A percentile compares a stretch with the other conserved stretches of the same genome.
Evolutionary conservation across 2,888 invertebrate species (phyloP).

Genomic region (Ophraella communa): DNA sequence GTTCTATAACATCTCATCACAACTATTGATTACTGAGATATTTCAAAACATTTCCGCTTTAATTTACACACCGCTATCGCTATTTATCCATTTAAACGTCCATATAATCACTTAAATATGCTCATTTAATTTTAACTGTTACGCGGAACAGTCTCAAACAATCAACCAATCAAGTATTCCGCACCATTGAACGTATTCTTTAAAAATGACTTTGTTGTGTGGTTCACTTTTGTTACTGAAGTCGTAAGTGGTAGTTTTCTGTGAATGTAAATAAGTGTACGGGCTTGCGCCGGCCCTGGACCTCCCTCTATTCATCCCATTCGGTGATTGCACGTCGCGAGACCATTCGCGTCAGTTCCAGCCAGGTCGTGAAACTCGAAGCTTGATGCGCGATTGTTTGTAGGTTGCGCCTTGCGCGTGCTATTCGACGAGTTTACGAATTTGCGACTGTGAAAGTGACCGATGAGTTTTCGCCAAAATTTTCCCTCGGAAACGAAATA

Average conservation of each 20-base stretch:
- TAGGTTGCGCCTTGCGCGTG: slow-evolving; percentile 27
- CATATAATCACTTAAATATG: slow-evolving; percentile 12
- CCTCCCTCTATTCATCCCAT: slow-evolving; percentile 26
- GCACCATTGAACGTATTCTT: not conserved
- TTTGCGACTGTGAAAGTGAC: slow-evolving; percentile 25
- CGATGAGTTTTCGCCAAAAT: slow-evolving; percentile 26
- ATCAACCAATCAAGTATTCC: not conserved
- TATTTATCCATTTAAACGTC: slow-evolving; percentile 17
- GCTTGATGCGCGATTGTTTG: slow-evolving; percentile 17
- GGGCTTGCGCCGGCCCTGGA: slow-evolving; percentile 27
- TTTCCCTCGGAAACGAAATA: slow-evolving; percentile 13
- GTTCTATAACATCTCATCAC: slow-evolving; percentile 2
- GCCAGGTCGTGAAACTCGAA: slow-evolving; percentile 35
- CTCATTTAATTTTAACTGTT: not conserved
- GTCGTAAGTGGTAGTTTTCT: not conserved
- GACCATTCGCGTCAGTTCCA: slow-evolving; percentile 41
- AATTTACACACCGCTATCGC: slow-evolving; percentile 20
- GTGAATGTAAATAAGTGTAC: not conserved
- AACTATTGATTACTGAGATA: slow-evolving; percentile 9
- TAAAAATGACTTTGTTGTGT: not conserved
- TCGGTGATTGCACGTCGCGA: slow-evolving; percentile 33
- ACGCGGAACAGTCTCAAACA: not conserved
- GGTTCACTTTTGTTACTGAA: not conserved
- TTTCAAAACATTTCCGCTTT: slow-evolving; percentile 20
- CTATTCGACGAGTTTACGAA: slow-evolving; percentile 2